These are phyloP conservation scores for Heliconius himera DNA, from an alignment of 1,140 invertebrate genomes.

Conservation along the genomic window DNA sequence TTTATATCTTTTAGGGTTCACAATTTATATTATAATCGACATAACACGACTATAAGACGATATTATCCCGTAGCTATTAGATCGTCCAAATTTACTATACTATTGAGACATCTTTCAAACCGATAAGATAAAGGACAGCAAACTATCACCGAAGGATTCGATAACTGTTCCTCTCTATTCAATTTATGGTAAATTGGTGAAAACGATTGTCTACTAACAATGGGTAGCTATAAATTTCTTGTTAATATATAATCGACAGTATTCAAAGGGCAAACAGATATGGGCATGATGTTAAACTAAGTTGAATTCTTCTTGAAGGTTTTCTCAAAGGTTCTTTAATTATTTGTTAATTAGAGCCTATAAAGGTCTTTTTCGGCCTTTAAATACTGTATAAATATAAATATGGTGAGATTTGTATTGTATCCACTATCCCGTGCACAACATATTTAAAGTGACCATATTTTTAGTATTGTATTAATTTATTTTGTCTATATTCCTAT, in stretches of 20 bases:
- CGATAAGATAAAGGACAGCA: constrained; percentile 29
- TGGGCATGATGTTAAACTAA: background rate
- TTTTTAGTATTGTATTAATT: no score
- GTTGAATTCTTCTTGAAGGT: no score
- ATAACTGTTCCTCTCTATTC: constrained; percentile 18
- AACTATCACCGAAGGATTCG: constrained; percentile 24
- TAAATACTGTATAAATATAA: no score
- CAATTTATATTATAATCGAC: background rate
- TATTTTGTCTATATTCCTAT: no score
- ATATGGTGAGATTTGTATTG: no score
- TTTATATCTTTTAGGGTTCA: background rate
- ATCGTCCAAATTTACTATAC: constrained; percentile 23
- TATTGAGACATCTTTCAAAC: constrained; percentile 23
- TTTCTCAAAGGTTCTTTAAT: no score
- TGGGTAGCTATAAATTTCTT: background rate
- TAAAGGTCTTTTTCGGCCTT: no score
- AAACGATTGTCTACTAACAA: constrained; percentile 13
- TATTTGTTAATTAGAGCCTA: no score
- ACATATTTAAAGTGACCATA: no score
- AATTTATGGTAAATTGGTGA: constrained; percentile 20
- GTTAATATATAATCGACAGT: background rate
- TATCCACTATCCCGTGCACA: no score
- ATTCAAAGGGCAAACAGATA: background rate
- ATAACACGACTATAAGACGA: background rate
- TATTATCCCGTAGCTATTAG: constrained; percentile 17